A percentile compares a stretch with the other conserved stretches of the same genome.
Evolutionary conservation across 2,888 invertebrate species (phyloP).

Genomic region (Elysia crispata): DNA sequence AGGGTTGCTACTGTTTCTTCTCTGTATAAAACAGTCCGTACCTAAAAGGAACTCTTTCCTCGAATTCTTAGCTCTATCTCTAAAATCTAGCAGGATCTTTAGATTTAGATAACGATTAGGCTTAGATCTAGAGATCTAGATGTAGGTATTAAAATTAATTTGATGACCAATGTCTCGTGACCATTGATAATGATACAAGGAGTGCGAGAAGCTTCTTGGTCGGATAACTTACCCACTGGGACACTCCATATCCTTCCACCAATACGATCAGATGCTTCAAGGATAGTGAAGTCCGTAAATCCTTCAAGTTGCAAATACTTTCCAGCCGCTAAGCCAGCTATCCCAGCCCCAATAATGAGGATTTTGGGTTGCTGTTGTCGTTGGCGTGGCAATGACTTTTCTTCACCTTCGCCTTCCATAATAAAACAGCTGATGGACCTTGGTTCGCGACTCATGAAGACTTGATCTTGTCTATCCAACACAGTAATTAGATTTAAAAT

Average conservation of each 20-base stretch:
- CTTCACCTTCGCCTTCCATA: constrained; percentile 53
- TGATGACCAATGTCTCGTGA: too few species aligned
- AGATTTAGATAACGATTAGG: too few species aligned
- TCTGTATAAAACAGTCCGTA: too few species aligned
- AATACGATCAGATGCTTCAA: constrained; percentile 73
- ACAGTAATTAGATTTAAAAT: neutral
- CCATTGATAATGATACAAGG: too few species aligned
- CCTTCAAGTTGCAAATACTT: constrained; percentile 68
- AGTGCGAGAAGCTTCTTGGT: too few species aligned
- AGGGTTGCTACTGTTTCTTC: too few species aligned
- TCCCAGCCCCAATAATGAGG: constrained; percentile 75
- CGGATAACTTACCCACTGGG: constrained; percentile 65
- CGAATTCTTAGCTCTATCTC: too few species aligned
- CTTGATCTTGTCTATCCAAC: neutral
- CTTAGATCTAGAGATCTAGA: too few species aligned
- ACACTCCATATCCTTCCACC: constrained; percentile 76
- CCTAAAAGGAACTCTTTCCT: too few species aligned
- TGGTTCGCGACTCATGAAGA: constrained; percentile 31
- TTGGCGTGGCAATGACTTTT: constrained; percentile 52
- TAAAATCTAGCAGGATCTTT: too few species aligned
- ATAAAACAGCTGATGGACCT: constrained; percentile 51
- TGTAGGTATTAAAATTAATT: too few species aligned
- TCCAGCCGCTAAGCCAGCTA: constrained; percentile 74
- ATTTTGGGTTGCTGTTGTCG: constrained; percentile 63
- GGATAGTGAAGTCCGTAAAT: constrained; percentile 72